Evolutionary conservation across 2,888 invertebrate genomes (phyloP).

Genomic region (Drosophila diplacantha): DNA sequence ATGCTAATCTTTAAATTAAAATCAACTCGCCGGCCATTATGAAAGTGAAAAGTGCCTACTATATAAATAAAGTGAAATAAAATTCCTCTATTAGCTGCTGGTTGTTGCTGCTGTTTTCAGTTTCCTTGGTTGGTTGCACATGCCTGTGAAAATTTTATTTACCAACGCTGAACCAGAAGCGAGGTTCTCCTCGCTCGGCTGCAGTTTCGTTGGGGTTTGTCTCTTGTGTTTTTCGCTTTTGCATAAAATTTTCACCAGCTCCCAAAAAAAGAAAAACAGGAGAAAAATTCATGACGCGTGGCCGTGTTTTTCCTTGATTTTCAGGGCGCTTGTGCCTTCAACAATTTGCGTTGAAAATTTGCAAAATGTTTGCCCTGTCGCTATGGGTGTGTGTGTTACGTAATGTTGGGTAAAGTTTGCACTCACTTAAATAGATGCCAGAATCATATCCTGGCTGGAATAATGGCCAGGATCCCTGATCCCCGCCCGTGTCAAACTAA

Average conservation of each 20-base stretch:
- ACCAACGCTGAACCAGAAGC: conserved; percentile 43
- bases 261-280: conserved; percentile 14
- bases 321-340: conserved; percentile 44
- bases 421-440: conserved; percentile 67
- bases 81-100: conserved; percentile 18
- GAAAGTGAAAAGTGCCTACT: conserved; percentile 11
- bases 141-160: conserved; percentile 55
- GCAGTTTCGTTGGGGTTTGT: conserved; percentile 19
- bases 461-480: conserved; percentile 15
- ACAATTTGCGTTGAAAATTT: conserved; percentile 67
- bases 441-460: conserved; percentile 37
- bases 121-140: conserved; percentile 39
- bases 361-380: conserved; percentile 55
- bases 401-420: conserved; percentile 55
- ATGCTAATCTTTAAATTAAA: conserved; percentile 73
- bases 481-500: conserved; percentile 59
- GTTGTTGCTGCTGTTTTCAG: neutral
- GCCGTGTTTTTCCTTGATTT: conserved; percentile 19
- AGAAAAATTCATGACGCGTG: conserved; percentile 44
- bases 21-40: conserved; percentile 48
- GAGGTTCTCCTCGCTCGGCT: conserved; percentile 21
- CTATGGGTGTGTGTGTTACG: conserved; percentile 37
- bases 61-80: conserved; percentile 23
- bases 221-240: conserved; percentile 34
- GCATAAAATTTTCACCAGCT: conserved; percentile 56